Conservation (phyloP, 1,140 invertebrate genomes). For the Calycopis cecrops region DNA sequence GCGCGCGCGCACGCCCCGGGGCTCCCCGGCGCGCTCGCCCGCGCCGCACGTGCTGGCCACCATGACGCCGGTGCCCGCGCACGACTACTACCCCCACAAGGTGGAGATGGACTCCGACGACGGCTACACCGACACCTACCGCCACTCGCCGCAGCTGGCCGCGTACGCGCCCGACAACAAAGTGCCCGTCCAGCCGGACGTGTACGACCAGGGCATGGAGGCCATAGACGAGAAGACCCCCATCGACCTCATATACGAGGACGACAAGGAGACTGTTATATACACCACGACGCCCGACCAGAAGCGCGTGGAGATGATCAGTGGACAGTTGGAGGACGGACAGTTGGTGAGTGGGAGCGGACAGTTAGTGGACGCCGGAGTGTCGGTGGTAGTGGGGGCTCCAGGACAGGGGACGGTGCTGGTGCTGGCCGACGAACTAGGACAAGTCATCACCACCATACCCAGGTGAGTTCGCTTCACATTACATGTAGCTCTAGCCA, state of each 20-base stretch:
- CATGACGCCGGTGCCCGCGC: slow-evolving; percentile 79
- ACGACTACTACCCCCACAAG: slow-evolving; percentile 77
- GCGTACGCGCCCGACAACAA: slow-evolving; percentile 75
- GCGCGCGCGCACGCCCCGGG: slow-evolving; percentile 49
- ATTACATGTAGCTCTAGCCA: no score
- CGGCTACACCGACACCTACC: slow-evolving; percentile 71
- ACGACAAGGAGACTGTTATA: slow-evolving; percentile 87
- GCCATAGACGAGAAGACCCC: slow-evolving; percentile 82
- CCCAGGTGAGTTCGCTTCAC: slow-evolving; percentile 50
- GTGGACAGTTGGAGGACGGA: slow-evolving; percentile 64
- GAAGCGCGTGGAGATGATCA: slow-evolving; percentile 73
- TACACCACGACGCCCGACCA: slow-evolving; percentile 81
- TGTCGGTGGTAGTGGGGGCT: slow-evolving; percentile 68
- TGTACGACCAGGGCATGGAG: slow-evolving; percentile 77
- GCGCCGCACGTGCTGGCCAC: slow-evolving; percentile 82
- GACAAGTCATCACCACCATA: slow-evolving; percentile 72
- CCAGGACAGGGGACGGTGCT: slow-evolving; percentile 67
- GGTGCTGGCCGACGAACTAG: slow-evolving; percentile 70
- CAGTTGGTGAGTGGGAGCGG: slow-evolving; percentile 57
- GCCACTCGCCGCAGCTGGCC: slow-evolving; percentile 71
- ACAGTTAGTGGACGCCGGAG: slow-evolving; percentile 61
- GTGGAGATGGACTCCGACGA: slow-evolving; percentile 73
- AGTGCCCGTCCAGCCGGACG: slow-evolving; percentile 68
- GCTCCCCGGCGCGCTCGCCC: slow-evolving; percentile 64
- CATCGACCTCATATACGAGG: slow-evolving; percentile 87